Evolutionary conservation across 1,140 invertebrate genomes (phyloP).

Genomic region (Chrysopa pallens): DNA sequence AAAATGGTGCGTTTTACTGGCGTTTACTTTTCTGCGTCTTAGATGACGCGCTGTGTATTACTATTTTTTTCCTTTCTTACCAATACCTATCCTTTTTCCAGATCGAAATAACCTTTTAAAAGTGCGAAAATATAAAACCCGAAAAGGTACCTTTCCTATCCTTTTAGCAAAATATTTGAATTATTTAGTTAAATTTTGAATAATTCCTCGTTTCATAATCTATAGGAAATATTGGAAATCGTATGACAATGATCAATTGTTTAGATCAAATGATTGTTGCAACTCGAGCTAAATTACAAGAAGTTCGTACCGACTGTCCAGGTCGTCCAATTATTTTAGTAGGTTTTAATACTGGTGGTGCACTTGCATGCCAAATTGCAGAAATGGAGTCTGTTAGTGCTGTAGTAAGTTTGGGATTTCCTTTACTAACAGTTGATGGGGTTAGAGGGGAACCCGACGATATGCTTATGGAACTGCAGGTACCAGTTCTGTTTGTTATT

Average conservation of each 20-base stretch:
- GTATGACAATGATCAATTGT: conserved; percentile 33
- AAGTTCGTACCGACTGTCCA: conserved; percentile 44
- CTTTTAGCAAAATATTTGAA: too few species aligned
- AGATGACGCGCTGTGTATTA: too few species aligned
- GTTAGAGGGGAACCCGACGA: conserved; percentile 64
- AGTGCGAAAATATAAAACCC: conserved; percentile 13
- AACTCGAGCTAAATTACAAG: conserved; percentile 47
- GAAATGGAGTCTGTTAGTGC: conserved; percentile 46
- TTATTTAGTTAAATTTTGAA: background rate
- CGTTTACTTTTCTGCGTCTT: too few species aligned
- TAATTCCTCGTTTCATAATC: background rate
- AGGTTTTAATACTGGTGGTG: conserved; percentile 56
- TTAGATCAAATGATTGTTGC: conserved; percentile 52
- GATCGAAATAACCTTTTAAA: conserved; percentile 13
- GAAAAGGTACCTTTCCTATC: conserved; percentile 12
- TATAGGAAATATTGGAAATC: conserved; percentile 22
- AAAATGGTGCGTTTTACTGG: too few species aligned
- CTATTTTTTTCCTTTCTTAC: too few species aligned
- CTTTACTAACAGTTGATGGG: conserved; percentile 54
- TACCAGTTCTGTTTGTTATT: conserved; percentile 62
- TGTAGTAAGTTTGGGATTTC: conserved; percentile 65
- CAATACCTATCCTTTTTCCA: background rate
- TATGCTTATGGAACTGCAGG: conserved; percentile 48
- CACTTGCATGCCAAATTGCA: conserved; percentile 49
- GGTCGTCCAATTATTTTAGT: conserved; percentile 56